phyloP scores from a whole-genome alignment of 2,888 invertebrate species.

The Belgica antarctica region DNA sequence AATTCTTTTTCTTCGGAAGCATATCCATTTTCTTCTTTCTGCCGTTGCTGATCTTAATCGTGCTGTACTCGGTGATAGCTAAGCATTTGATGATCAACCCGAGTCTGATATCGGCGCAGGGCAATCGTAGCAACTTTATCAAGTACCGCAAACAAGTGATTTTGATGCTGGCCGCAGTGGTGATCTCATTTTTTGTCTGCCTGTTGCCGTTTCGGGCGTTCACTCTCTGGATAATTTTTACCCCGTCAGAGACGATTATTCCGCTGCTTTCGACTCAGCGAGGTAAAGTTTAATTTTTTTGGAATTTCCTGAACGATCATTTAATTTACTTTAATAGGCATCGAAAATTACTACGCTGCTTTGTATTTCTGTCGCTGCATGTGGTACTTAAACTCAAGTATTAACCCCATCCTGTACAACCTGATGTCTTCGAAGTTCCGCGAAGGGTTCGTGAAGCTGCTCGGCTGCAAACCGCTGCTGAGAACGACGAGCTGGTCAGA shows the following conservation, averaged over 20 bases:
- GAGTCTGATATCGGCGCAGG: constrained; percentile 63
- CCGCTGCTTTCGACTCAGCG: constrained; percentile 45
- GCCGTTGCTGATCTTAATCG: constrained; percentile 75
- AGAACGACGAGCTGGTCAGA: constrained; percentile 45
- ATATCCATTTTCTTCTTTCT: constrained; percentile 81
- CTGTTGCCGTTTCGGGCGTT: constrained; percentile 85
- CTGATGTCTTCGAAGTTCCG: constrained; percentile 90
- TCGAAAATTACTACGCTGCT: constrained; percentile 78
- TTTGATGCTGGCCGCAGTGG: constrained; percentile 85
- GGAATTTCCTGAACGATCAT: not conserved
- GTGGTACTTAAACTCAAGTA: constrained; percentile 85
- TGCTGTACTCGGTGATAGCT: constrained; percentile 81
- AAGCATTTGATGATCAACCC: constrained; percentile 80
- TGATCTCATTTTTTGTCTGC: constrained; percentile 86
- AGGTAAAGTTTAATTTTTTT: not conserved
- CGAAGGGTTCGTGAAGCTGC: constrained; percentile 70
- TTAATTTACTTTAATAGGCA: constrained; percentile 58
- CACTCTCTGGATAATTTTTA: constrained; percentile 81
- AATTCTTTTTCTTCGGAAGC: constrained; percentile 75
- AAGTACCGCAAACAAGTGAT: constrained; percentile 80
- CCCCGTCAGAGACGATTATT: constrained; percentile 66
- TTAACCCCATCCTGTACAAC: constrained; percentile 89
- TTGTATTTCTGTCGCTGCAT: constrained; percentile 83
- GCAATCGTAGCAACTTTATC: constrained; percentile 60
- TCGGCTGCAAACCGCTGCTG: constrained; percentile 53